A percentile compares a stretch with the other conserved stretches of the same genome.
phyloP scores from a whole-genome alignment of 2,113 vertebrate genomes.

The Amphilophus citrinellus region DNA sequence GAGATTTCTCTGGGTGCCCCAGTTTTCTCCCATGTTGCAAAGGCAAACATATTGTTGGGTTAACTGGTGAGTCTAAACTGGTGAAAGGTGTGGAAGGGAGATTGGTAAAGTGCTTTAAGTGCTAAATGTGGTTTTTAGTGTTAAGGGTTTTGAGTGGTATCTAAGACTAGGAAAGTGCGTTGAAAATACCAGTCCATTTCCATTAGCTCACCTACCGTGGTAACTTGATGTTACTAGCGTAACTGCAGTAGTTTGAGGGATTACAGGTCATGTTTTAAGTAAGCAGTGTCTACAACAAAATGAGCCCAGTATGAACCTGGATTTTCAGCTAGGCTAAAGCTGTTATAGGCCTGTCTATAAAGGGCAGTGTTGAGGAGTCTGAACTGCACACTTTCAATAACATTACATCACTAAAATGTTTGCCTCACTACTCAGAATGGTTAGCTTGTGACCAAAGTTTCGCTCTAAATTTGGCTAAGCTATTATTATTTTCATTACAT shows the following conservation, averaged over 20 bases:
- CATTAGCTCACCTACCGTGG: not conserved
- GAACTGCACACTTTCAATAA: not conserved
- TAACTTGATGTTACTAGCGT: not conserved
- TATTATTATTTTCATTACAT: not conserved
- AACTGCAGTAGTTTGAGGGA: not conserved
- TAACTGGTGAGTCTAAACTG: too few relatives aligned
- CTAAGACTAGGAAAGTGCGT: not conserved
- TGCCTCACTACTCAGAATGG: too few relatives aligned
- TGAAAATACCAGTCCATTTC: not conserved
- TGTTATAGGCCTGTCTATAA: not conserved
- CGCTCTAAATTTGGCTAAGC: not conserved
- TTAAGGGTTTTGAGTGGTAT: too few relatives aligned
- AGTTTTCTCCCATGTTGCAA: not conserved
- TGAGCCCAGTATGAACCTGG: not conserved
- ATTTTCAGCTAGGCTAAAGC: not conserved
- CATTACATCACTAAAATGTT: not conserved
- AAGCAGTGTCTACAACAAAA: not conserved
- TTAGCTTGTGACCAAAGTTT: not conserved
- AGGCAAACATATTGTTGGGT: not conserved
- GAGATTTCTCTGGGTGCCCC: not conserved
- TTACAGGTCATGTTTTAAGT: not conserved
- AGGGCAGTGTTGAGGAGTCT: not conserved
- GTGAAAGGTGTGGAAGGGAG: too few relatives aligned
- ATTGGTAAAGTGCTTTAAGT: too few relatives aligned
- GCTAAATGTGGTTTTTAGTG: too few relatives aligned